Base-by-base conservation (phyloP, 2,888 invertebrate species). In the Blera fallax region DNA sequence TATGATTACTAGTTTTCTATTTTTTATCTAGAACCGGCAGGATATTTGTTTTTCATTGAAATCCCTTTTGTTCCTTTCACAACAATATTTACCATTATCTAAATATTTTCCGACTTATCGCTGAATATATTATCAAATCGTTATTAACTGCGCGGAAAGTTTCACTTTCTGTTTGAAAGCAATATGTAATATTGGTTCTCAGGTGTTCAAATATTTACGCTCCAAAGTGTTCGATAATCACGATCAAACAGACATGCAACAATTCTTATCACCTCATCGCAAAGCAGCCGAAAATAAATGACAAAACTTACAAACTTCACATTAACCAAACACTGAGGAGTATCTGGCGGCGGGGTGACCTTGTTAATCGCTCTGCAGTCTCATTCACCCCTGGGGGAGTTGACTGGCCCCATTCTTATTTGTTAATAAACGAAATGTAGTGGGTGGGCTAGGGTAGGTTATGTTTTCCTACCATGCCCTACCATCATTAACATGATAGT, bases 401-500 rank as follows among this genome's bases (percentile, higher is more conserved):
- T 32, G 50, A 50, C 52, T n/a, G 40, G 2, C 73, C 60, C 11
- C 50, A 56, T 24, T 58, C 29, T 74, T 37, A 37, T 58, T 78
- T 73, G 67, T 72, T 83, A 83, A 73, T 83, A 78, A 83, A 78
- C 67, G 50, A 83, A 72, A 83, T 83, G 80, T 43, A 14, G 24
- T 67, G 72, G 72, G 54, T 40, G 2, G 37, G 34, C 7, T 10
- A 27, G 24, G 58, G 34, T 6, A 50, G 10, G n/a, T 48, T 74
- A 32, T 69, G n/a, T 82, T 60, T 58, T 34, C 14, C 56, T 27
- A 27, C 37, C 76, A 60, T 83, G 67, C 60, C 67, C 54, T 77
- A 62, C 60, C 67, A 67, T 78, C 73, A 67, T 78, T 83, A 78
- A 60, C 83, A 73, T 78, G 65, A 83, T 83, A 83, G 83, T 78